Evolutionary conservation across 2,113 vertebrate genomes (phyloP), one percentile per base, ranked within the genome.

Genomic region (Myodes glareolus): DNA sequence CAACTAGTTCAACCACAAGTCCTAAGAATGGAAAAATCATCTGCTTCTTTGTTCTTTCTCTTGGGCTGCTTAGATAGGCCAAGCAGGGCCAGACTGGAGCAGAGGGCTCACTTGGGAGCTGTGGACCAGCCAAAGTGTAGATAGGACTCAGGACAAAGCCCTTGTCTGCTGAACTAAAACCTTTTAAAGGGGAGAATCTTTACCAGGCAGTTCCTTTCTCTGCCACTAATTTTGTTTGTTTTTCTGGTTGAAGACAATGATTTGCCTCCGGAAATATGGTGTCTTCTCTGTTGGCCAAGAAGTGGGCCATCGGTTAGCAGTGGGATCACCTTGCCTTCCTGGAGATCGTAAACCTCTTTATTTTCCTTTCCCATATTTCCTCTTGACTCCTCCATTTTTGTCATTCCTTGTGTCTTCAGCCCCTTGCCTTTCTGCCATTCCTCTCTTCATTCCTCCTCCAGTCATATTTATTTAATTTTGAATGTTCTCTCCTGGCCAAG

Each of bases 251-350:
- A 58, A 77, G 76, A 33, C 36, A 42, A 72, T 16, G 12, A 45
- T 75, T 45, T 50, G 5, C 70, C 6, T 3, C 2, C 7, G 27
- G 76, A 42, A 19, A 39, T 68, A 58, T 58, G 7, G 78, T 27
- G 63, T 63, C 36, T 19, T 65, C 63, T 91, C 70, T 14, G 72
- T 55, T 42, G 85, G 19, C 73, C 0, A 0, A 52, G 23, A 84
- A 36, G n/a, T 27, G 5, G 63, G 61, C 6, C 33, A 0, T 33
- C 68, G 12, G 16, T 42, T 3, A 5, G 13, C 10, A 16, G 33
- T 11, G 13, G 9, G 67, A n/a, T 58, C 63, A 19, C 63, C 13
- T 72, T 61, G 42, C 1, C 0, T 27, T 7, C 0, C 2, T 13
- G 21, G 55, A 58, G 23, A 39, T 27, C 4, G 42, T 23, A 39